Evolutionary conservation across 2,888 invertebrate genomes (phyloP).

Genomic region (Dromius quadrimaculatus): DNA sequence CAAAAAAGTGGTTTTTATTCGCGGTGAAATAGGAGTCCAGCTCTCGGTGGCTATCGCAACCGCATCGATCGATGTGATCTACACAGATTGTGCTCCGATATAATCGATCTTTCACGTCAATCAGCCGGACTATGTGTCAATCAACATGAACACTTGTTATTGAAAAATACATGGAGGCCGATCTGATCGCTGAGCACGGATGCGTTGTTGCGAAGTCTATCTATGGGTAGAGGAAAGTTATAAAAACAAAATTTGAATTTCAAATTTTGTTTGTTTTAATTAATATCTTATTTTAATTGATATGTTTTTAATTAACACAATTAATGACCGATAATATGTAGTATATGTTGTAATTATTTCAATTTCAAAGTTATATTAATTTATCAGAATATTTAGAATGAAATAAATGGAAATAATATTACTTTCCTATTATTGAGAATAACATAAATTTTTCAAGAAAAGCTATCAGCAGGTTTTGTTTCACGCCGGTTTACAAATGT

Average conservation of each 20-base stretch:
- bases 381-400: too few species aligned
- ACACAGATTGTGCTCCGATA: slow-evolving; percentile 67
- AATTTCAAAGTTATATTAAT: too few species aligned
- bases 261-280: not conserved
- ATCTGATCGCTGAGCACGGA: not conserved
- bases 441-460: too few species aligned
- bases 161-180: slow-evolving; percentile 46
- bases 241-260: not conserved
- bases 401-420: too few species aligned
- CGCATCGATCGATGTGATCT: slow-evolving; percentile 62
- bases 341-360: too few species aligned
- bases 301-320: too few species aligned
- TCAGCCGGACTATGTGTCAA: slow-evolving; percentile 67
- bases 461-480: too few species aligned
- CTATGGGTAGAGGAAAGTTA: not conserved
- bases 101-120: slow-evolving; percentile 67
- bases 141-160: slow-evolving; percentile 66
- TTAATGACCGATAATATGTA: too few species aligned
- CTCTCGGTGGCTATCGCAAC: slow-evolving; percentile 29
- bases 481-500: too few species aligned
- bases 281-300: not conserved
- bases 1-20: slow-evolving; percentile 31
- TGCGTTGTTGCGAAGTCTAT: slow-evolving; percentile 13
- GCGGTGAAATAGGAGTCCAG: slow-evolving; percentile 22
- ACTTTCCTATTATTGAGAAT: too few species aligned